Conservation (phyloP, 2,888 invertebrate genomes). For the Rhingia rostrata region DNA sequence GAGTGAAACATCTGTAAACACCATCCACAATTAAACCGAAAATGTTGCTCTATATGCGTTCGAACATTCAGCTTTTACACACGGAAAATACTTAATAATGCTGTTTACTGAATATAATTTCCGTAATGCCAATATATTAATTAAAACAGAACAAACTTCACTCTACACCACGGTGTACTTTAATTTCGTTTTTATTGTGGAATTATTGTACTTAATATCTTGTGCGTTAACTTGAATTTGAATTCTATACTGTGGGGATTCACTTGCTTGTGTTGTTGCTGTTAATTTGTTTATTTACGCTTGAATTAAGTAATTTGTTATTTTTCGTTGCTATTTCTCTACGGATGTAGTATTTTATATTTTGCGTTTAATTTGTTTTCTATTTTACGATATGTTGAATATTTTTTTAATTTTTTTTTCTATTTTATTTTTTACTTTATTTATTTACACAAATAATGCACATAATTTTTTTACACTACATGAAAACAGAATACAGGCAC, state of each 20-base stretch:
- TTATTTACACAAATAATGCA: constrained; percentile 69
- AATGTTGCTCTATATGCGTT: constrained; percentile 48
- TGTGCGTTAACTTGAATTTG: constrained; percentile 54
- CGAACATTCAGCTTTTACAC: constrained; percentile 42
- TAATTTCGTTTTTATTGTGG: constrained; percentile 25
- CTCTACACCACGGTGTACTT: constrained; percentile 36
- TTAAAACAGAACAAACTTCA: constrained; percentile 17
- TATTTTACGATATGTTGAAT: constrained; percentile 67
- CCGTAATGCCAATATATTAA: constrained; percentile 12
- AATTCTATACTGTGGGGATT: constrained; percentile 12
- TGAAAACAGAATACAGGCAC: constrained; percentile 74
- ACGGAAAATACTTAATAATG: constrained; percentile 27
- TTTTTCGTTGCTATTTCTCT: constrained; percentile 57
- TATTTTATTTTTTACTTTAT: constrained; percentile 42
- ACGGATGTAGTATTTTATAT: constrained; percentile 24
- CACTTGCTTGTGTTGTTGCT: constrained; percentile 8
- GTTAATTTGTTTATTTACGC: constrained; percentile 31
- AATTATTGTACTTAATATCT: constrained; percentile 43
- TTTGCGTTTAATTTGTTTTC: constrained; percentile 19
- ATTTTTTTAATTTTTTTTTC: constrained; percentile 32
- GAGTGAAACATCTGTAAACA: constrained; percentile 75
- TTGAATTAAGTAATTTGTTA: constrained; percentile 23
- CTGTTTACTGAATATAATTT: constrained; percentile 15
- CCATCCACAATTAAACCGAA: constrained; percentile 61
- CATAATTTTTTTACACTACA: constrained; percentile 69